Base-by-base conservation (phyloP, 2,888 invertebrate species). In the Carterocephalus palaemon region DNA sequence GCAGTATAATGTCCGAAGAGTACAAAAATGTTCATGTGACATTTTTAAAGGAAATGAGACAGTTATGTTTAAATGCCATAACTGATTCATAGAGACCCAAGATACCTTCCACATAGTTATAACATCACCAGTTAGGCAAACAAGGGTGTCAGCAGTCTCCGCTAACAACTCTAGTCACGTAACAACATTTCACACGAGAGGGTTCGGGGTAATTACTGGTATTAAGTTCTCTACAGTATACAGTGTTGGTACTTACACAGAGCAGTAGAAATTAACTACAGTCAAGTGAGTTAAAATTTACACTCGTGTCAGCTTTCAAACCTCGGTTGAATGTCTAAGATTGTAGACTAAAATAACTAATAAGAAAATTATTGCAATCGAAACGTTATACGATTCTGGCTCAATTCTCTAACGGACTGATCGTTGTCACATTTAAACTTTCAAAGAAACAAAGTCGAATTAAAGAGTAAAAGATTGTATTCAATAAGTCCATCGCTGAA, bases 191-290 rank as follows among this genome's bases (percentile, higher is more conserved):
- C 43, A 36, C 36, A 43, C 34, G 17, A 43, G 16, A 34, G 19
- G 28, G 34, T 36, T 28, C 26, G 34, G 34, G 22, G 43, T 43
- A 43, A 43, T 43, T 29, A 36, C 43, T 43, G 28, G 36, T 43
- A 43, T 43, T 43, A 43, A 36, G 43, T 43, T 43, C 36, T 34
- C 22, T 23, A 31, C 7, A 9, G 36, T 10, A 36, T 28, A 16
- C 22, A 16, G 4, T 32, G 8, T 10, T n/a, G n/a, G n/a, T n/a
- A n/a, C n/a, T n/a, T n/a, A 20, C 7, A 5, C 2, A 3, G 7
- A n/a, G 7, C 6, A 32, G 6, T 22, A 43, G 15, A 29, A 38
- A 33, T 34, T 36, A 43, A 36, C 10, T 10, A 6, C 12, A 8
- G 16, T 13, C 5, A 9, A 12, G 8, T 26, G 4, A 26, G 15